A percentile compares a stretch with the other conserved stretches of the same genome.
These are phyloP conservation scores for Chaenogobius annularis DNA, from an alignment of 2,113 vertebrate genomes.

Conservation along the genomic window DNA sequence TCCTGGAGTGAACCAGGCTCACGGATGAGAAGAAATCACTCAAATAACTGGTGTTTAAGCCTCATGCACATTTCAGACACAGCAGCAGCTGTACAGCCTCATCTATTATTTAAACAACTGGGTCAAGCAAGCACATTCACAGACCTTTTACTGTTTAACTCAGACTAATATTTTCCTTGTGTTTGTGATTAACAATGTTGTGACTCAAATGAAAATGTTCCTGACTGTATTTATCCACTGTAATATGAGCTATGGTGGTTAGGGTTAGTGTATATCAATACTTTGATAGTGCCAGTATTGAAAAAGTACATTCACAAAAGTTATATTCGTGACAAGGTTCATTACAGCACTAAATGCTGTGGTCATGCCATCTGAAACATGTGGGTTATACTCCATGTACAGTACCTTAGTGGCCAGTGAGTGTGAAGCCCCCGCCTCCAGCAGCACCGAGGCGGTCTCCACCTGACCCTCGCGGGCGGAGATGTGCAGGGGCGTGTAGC, in stretches of 20 bases:
- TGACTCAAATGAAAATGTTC: not conserved
- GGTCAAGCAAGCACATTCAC: conserved; percentile 27
- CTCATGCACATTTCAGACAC: conserved; percentile 21
- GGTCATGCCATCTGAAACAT: not conserved
- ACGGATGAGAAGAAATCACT: conserved; percentile 15
- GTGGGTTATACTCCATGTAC: conserved; percentile 44
- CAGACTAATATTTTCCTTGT: not conserved
- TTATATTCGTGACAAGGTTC: not conserved
- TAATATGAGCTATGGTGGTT: not conserved
- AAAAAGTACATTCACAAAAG: not conserved
- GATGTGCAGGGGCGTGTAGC: conserved; percentile 95
- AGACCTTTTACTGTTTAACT: not conserved
- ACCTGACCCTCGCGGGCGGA: conserved; percentile 94
- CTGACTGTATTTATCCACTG: not conserved
- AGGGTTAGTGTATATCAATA: not conserved
- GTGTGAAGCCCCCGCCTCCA: conserved; percentile 93
- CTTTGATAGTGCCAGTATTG: not conserved
- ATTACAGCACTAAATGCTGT: not conserved
- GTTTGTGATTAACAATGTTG: not conserved
- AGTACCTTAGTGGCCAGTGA: conserved; percentile 91
- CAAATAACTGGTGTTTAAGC: conserved; percentile 8
- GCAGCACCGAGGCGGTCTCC: conserved; percentile 89
- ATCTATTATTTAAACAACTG: conserved; percentile 37
- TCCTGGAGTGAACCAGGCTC: conserved; percentile 12
- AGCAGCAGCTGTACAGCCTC: conserved; percentile 5